Conservation (phyloP, 2,797 vertebrate species). For the Crenuchus spilurus region DNA sequence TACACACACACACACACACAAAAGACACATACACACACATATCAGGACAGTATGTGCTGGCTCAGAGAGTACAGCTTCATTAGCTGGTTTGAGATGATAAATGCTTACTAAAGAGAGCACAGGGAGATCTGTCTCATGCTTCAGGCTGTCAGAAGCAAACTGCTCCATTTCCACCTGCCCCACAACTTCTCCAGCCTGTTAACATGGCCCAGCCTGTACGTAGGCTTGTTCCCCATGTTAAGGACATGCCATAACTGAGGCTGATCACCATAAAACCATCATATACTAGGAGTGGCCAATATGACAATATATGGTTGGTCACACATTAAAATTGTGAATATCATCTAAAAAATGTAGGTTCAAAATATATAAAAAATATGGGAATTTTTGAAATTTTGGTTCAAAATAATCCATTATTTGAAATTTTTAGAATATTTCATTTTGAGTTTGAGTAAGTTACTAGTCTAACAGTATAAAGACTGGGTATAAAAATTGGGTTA, state of each 20-base stretch:
- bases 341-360: too few relatives aligned
- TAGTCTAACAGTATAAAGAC: too few relatives aligned
- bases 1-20: not conserved
- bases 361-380: too few relatives aligned
- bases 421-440: too few relatives aligned
- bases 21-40: not conserved
- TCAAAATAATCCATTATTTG: too few relatives aligned
- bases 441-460: too few relatives aligned
- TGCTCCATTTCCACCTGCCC: slow-evolving; percentile 23
- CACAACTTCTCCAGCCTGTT: slow-evolving; percentile 26
- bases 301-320: too few relatives aligned
- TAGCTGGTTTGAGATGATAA: slow-evolving; percentile 49
- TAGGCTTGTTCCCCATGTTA: slow-evolving; percentile 1
- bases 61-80: slow-evolving; percentile 42
- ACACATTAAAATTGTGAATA: too few relatives aligned
- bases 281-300: too few relatives aligned
- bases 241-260: not conserved
- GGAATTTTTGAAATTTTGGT: too few relatives aligned
- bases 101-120: slow-evolving; percentile 43
- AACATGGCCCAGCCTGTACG: slow-evolving; percentile 11
- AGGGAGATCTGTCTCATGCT: slow-evolving; percentile 2
- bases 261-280: not conserved
- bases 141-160: slow-evolving; percentile 41
- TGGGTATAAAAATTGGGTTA: too few relatives aligned
- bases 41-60: slow-evolving; percentile 23